Evolutionary conservation across 2,888 invertebrate genomes (phyloP), one percentile per base, ranked within the genome.

Genomic region (Notodonta dromedarius): DNA sequence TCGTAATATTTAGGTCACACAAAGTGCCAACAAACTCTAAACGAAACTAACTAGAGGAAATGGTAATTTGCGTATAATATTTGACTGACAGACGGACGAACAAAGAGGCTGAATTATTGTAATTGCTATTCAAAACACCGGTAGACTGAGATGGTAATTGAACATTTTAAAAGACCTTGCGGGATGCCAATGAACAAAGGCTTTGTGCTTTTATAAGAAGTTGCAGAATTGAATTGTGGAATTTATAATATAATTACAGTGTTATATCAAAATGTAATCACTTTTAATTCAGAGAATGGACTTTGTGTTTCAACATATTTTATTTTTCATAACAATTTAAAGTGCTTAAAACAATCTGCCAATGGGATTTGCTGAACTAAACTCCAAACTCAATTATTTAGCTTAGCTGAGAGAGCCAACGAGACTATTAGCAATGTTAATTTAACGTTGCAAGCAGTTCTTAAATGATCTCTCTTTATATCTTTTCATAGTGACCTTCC

Each of bases 71-170:
- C 78, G 72, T 66, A 57, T 44, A 54, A 48, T 60, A 80, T 82
- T 82, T 79, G 77, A 82, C 79, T 74, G 77, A 76, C 75, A 74
- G 74, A 74, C 74, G 77, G 73, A 77, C 73, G 79, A 81, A 84
- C 84, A 85, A 87, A 85, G 82, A 79, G 56, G 78, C 74, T 71
- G 74, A 82, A 80, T 80, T 79, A 78, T 76, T 77, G 73, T 86
- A 88, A 87, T 86, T 82, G 79, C 70, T 63, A 68, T 73, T 76
- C 79, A 76, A 79, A 81, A 78, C 68, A 75, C 79, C 64, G 65
- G 73, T 72, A 67, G 76, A 76, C 78, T 71, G 72, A 78, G 74
- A 83, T 76, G 70, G 68, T 82, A 85, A 85, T 82, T 78, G 77
- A 73, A 75, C 74, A 73, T 75, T 72, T 67, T 70, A 14, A 59